These are phyloP conservation scores for Siderastrea radians DNA, from an alignment of 92 coral and sea anemone species.

Conservation along the genomic window DNA sequence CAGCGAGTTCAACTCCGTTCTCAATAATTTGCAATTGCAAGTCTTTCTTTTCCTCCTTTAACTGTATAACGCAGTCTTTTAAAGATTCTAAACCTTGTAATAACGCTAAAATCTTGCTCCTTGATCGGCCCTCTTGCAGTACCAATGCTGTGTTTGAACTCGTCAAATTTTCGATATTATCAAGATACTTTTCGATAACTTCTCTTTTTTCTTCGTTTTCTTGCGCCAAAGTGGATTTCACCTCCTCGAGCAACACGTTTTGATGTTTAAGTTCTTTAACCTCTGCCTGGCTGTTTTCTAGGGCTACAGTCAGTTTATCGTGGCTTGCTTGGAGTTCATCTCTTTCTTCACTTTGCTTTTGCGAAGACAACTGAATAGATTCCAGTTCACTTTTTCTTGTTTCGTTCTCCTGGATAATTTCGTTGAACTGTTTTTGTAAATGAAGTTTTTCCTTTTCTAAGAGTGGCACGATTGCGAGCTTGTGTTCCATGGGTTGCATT, in stretches of 20 bases:
- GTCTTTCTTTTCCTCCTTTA: slow-evolving; percentile 61
- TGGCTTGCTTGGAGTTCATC: slow-evolving; percentile 50
- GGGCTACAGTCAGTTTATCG: slow-evolving; percentile 62
- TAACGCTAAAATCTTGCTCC: slow-evolving; percentile 51
- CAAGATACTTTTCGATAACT: slow-evolving; percentile 56
- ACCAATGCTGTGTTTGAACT: slow-evolving; percentile 58
- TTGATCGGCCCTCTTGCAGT: slow-evolving; percentile 42
- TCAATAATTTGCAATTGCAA: slow-evolving; percentile 70
- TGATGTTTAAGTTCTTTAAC: slow-evolving; percentile 60
- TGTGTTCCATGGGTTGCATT: slow-evolving; percentile 66
- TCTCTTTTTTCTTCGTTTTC: slow-evolving; percentile 54
- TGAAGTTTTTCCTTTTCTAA: slow-evolving; percentile 89
- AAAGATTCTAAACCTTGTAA: slow-evolving; percentile 66
- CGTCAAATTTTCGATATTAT: slow-evolving; percentile 64
- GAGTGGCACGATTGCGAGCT: slow-evolving; percentile 73
- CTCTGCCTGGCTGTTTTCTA: slow-evolving; percentile 65
- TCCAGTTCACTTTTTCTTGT: slow-evolving; percentile 66
- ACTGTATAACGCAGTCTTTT: slow-evolving; percentile 62
- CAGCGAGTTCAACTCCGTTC: slow-evolving; percentile 59
- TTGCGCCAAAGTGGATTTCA: slow-evolving; percentile 51
- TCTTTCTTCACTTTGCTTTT: slow-evolving; percentile 61
- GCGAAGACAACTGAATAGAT: slow-evolving; percentile 32
- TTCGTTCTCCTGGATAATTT: slow-evolving; percentile 76
- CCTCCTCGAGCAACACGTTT: slow-evolving; percentile 56
- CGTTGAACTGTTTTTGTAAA: slow-evolving; percentile 78